phyloP scores from a whole-genome alignment of 2,797 vertebrate species.

The Pseudochromis fuscus region DNA sequence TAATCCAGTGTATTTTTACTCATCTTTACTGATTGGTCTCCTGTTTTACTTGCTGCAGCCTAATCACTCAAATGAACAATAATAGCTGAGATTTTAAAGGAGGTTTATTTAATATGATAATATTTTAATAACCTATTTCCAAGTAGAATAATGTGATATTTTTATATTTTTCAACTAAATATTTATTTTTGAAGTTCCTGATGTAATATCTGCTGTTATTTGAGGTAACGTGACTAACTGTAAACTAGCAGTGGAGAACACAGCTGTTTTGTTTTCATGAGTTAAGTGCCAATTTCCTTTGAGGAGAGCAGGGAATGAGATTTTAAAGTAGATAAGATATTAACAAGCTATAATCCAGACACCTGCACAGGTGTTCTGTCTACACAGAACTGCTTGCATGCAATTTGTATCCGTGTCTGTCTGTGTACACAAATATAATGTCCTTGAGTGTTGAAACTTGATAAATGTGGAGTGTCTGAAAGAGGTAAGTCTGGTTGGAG shows the following conservation, averaged over 20 bases:
- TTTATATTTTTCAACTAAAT: neutral
- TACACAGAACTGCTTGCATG: conserved; percentile 44
- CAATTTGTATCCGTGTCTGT: conserved; percentile 42
- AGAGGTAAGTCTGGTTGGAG: conserved; percentile 58
- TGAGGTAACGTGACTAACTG: neutral
- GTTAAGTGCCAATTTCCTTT: neutral
- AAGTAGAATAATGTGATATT: neutral
- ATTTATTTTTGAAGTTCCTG: neutral
- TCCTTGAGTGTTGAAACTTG: conserved; percentile 36
- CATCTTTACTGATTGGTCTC: conserved; percentile 34
- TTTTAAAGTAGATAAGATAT: neutral
- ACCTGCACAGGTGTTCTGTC: conserved; percentile 50
- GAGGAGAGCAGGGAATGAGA: neutral
- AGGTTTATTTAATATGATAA: conserved; percentile 19
- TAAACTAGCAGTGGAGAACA: neutral
- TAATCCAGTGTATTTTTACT: conserved; percentile 18
- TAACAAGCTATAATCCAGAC: conserved; percentile 16
- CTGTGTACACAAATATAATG: conserved; percentile 9
- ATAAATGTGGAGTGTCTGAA: conserved; percentile 28
- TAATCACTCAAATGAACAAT: conserved; percentile 5
- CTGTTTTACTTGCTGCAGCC: conserved; percentile 45
- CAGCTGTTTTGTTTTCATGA: neutral
- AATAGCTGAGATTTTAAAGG: neutral
- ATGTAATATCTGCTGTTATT: conserved; percentile 5
- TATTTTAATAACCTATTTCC: neutral